These are phyloP conservation scores for Ophioninae sp. DNA, from an alignment of 2,888 invertebrate species.

Conservation along the genomic window DNA sequence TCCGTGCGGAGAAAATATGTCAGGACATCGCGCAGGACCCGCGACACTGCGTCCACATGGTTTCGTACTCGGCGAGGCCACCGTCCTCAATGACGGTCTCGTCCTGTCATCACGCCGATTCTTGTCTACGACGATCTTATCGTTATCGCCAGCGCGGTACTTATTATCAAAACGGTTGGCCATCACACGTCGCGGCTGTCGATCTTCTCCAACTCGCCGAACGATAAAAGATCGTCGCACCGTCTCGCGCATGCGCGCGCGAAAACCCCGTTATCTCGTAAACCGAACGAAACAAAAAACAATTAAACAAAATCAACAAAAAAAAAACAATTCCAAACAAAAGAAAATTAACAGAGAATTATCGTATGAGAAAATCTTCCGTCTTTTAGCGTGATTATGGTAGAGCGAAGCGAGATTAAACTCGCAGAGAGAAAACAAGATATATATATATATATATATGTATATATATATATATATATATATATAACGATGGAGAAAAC, in stretches of 20 bases:
- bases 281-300: constrained; percentile 2
- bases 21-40: constrained; percentile 49
- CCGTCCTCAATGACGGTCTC: constrained; percentile 56
- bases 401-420: constrained; percentile 1
- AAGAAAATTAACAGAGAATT: not conserved
- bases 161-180: constrained; percentile 56
- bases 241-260: not conserved
- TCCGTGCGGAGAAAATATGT: constrained; percentile 68
- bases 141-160: constrained; percentile 65
- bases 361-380: constrained; percentile 49
- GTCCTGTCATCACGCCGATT: constrained; percentile 67
- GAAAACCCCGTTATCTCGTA: constrained; percentile 40
- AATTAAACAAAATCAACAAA: constrained; percentile 12
- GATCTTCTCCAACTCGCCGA: constrained; percentile 41
- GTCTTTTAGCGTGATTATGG: constrained; percentile 22
- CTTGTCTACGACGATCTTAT: constrained; percentile 67
- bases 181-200: constrained; percentile 15
- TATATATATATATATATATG: too few species aligned
- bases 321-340: not conserved
- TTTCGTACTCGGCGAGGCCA: constrained; percentile 64
- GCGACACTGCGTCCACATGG: constrained; percentile 66
- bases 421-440: constrained; percentile 21
- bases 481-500: not conserved
- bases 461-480: too few species aligned
- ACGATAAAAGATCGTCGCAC: constrained; percentile 48